phyloP scores from a whole-genome alignment of 2,113 vertebrate species.

The Leptodactylus fuscus region DNA sequence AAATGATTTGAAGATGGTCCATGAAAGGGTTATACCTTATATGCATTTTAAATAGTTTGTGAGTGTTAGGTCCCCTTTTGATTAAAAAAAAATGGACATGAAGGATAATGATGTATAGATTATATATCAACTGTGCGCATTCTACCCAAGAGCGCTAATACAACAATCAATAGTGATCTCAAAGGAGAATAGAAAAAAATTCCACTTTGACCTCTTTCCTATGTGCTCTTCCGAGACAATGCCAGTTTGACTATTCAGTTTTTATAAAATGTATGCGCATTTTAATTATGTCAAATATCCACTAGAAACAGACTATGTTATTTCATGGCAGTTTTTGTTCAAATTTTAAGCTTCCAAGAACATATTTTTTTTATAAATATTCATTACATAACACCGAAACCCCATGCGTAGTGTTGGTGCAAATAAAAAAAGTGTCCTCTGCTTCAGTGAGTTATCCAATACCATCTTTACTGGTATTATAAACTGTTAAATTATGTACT shows the following conservation, averaged over 20 bases:
- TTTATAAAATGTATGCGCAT: neutral
- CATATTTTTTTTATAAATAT: neutral
- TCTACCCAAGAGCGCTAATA: neutral
- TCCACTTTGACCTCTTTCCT: neutral
- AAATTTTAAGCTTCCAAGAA: neutral
- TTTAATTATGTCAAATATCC: neutral
- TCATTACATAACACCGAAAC: no score
- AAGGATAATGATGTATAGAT: conserved; percentile 23
- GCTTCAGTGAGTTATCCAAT: no score
- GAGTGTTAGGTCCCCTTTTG: neutral
- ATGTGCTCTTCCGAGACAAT: neutral
- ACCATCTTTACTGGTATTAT: no score
- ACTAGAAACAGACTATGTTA: neutral
- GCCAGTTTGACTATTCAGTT: neutral
- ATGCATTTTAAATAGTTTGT: neutral
- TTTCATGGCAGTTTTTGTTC: neutral
- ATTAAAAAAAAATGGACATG: neutral
- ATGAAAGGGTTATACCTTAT: neutral
- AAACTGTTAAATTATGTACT: no score
- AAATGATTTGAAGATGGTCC: neutral
- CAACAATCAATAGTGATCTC: conserved; percentile 18
- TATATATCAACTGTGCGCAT: conserved; percentile 9
- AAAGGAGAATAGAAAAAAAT: neutral
- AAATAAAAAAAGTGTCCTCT: no score
- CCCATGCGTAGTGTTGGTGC: no score